A percentile compares a stretch with the other conserved stretches of the same genome.
Evolutionary conservation across 2,113 vertebrate species (phyloP).

Genomic region (Bungarus multicinctus): DNA sequence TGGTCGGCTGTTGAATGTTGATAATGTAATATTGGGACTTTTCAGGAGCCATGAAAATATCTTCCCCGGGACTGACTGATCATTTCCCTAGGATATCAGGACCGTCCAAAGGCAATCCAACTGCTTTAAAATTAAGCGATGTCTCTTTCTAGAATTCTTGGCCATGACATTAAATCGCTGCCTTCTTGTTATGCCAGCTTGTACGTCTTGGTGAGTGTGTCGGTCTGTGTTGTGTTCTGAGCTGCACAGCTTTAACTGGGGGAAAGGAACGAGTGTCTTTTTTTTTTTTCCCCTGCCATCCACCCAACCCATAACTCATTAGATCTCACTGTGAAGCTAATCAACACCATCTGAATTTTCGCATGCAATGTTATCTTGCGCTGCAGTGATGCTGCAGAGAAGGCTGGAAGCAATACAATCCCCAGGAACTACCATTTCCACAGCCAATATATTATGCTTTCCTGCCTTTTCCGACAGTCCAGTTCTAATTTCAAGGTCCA

Average conservation of each 20-base stretch:
- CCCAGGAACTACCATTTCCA: constrained; percentile 59
- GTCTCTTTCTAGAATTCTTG: not conserved
- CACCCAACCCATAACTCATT: constrained; percentile 4
- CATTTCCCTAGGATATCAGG: not conserved
- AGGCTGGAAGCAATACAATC: not conserved
- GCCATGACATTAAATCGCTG: too few species aligned
- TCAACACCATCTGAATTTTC: constrained; percentile 55
- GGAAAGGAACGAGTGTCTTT: not conserved
- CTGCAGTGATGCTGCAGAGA: not conserved
- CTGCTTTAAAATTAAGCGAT: not conserved
- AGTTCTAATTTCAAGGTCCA: constrained; percentile 99
- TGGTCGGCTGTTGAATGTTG: not conserved
- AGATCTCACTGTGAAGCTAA: constrained; percentile 27
- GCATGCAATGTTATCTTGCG: constrained; percentile 12
- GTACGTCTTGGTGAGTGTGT: not conserved
- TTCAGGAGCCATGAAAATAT: not conserved
- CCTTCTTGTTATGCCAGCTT: not conserved
- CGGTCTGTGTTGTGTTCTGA: not conserved
- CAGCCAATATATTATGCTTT: constrained; percentile 69
- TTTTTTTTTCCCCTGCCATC: not conserved
- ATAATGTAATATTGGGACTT: not conserved
- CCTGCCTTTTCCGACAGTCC: constrained; percentile 72
- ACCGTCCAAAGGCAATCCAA: not conserved
- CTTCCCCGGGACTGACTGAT: not conserved
- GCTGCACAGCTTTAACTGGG: not conserved